Conservation (phyloP, 2,888 invertebrate genomes). For the Microchrysa polita region DNA sequence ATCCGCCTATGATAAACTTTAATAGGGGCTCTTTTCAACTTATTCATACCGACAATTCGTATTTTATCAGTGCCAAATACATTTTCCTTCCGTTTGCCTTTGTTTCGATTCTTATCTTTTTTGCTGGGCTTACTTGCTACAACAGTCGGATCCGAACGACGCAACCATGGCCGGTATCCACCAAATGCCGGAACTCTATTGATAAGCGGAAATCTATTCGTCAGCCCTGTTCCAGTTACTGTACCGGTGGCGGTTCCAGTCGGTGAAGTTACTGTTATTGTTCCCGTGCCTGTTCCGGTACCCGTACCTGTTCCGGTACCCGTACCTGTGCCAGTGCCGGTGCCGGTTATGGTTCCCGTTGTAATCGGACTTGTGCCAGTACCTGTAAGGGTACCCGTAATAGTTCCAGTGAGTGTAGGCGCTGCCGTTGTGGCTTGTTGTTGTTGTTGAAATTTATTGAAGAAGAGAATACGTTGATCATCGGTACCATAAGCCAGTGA, state of each 20-base stretch:
- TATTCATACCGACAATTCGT: too few relatives aligned
- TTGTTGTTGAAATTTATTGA: background rate
- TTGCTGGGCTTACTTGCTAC: too few relatives aligned
- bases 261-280: slow-evolving; percentile 8
- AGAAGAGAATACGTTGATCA: background rate
- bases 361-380: background rate
- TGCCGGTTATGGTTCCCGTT: background rate
- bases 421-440: slow-evolving; percentile 5
- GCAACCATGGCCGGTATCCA: too few relatives aligned
- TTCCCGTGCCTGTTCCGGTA: slow-evolving; percentile 9
- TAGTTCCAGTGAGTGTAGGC: background rate
- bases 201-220: too few relatives aligned
- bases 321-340: background rate
- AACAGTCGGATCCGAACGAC: too few relatives aligned
- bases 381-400: slow-evolving; percentile 14
- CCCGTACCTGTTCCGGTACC: background rate
- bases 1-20: too few relatives aligned
- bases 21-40: too few relatives aligned
- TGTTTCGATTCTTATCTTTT: too few relatives aligned
- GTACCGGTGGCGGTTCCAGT: slow-evolving; percentile 30
- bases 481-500: background rate
- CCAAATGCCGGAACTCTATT: too few relatives aligned
- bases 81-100: too few relatives aligned
- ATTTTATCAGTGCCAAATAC: too few relatives aligned
- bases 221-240: slow-evolving; percentile 12